Base-by-base conservation (phyloP, 2,888 invertebrate genomes). In the Enchytraeus crypticus region DNA sequence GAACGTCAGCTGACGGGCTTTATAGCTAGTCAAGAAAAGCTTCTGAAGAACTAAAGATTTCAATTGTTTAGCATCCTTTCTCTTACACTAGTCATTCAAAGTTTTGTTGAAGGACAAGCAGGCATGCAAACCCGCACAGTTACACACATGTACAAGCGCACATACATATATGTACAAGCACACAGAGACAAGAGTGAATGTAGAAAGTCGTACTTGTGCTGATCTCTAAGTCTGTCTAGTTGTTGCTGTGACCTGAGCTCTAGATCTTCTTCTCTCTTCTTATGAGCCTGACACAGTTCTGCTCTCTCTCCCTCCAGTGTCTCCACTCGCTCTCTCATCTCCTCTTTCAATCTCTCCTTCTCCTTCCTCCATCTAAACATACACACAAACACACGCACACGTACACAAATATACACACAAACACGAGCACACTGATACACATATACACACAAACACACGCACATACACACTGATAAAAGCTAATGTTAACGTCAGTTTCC, bases 281-380 rank as follows among this genome's bases (percentile, higher is more conserved):
- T 71, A 54, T 73, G 69, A 32, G 70, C 60, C 1, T 70, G 53
- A 1, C 67, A 66, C 26, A 73, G 56, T 4, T 73, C 73, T 11
- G 73, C 65, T 59, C 74, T 76, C 51, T 77, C 76, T 53, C 72
- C 68, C 62, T 77, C 77, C 69, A 75, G 59, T 57, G 69, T 66
- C 46, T 71, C 62, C 45, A 75, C 59, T 46, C 69, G 69, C 2
- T 68, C 57, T 57, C 74, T 57, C 32, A 73, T 71, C 59, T 51
- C 27, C 11, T 21, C 26, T 21, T 3, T 27, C 51, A 51, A 5
- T 3, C 26, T 3, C 14, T 27, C 51, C 18, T 26, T 27, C 51
- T 27, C 14, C 23, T 49, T 14, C 2, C 26, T 18, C 23, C 2
- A 23, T 23, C 2, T 2, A 46, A 3, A 46, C 8, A 46, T 3